Evolutionary conservation across 2,888 invertebrate genomes (phyloP), one percentile per base, ranked within the genome.

Genomic region (Tipula unca): DNA sequence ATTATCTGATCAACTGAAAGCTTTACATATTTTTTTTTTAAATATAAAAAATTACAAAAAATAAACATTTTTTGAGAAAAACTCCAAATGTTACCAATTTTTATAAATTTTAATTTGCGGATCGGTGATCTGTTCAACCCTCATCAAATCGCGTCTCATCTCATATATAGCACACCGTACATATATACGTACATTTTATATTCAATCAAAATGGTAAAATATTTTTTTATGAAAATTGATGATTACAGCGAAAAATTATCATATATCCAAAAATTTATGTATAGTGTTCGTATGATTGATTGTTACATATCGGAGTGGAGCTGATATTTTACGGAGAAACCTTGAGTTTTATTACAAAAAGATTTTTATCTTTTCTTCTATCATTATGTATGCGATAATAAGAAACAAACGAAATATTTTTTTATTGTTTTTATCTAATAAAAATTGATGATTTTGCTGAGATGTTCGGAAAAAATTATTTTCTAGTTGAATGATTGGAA

Each of bases 1-100:
- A 69, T 69, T 69, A 69, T 69, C 69, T 69, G 69, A 69, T 69
- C 69, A 69, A 69, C 69, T 25, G 69, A 69, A 69, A 69, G 69
- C 69, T 69, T 69, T 69, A 69, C 69, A 69, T 25, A 69, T 25
- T 48, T 48, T 32, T 32, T 48, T 48, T 6, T 48, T 48, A 6
- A n/a, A n/a, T 48, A 48, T 48, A 17, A 17, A 48, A 32, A 32
- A 69, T 69, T 10, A 20, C 69, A 69, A 69, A 6, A 69, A 69
- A 32, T 1, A 69, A 48, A 69, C 25, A 10, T 69, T 25, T 69
- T 69, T 69, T 69, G 69, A 69, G 69, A 69, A 69, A 69, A 69
- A 25, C 1, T 69, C 69, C 69, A 69, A 69, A 69, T 69, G 69
- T 69, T 69, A 69, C 25, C 20, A 25, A 25, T 69, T 69, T 69